Evolutionary conservation across 2,113 vertebrate species (phyloP), one percentile per base, ranked within the genome.

Genomic region (Atherinomorus stipes): DNA sequence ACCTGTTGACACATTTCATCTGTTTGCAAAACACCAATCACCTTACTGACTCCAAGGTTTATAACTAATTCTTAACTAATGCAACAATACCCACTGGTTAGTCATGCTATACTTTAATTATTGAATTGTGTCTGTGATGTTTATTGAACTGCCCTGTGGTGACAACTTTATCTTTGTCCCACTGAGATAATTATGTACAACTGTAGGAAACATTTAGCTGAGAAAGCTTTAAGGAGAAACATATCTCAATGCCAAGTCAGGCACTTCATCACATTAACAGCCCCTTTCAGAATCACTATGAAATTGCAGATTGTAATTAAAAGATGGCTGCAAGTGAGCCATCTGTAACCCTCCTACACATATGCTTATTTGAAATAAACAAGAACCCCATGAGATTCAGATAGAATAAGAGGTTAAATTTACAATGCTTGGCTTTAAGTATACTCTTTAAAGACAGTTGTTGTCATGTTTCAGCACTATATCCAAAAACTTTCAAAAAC

Each of bases 341-440:
- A 85, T 88, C 78, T 89, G 75, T 58, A 88, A 65, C 60, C 51
- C 86, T 87, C 85, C 86, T 78, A 69, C 83, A 85, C 71, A 74
- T 76, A 76, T 75, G 57, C 77, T 85, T 28, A 40, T 63, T 81
- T 83, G 70, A 85, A 71, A 85, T 67, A 50, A 83, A 70, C 45
- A 72, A 54, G 18, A 72, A 69, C n/a, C 83, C 71, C 57, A 34
- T 54, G 73, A 82, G 71, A 85, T 25, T 82, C 40, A 69, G 58
- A 57, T 13, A 31, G 61, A 58, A 2, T 54, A 12, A 19, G 45
- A 82, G 72, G 76, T 84, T 76, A 79, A 57, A 52, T 83, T 76
- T 80, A 25, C 44, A 72, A 44, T 56, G 38, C 47, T 69, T 71
- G 31, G 25, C 28, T 6, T 62, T 47, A 66, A 66, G 53, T 38